phyloP scores from a whole-genome alignment of 2,888 invertebrate species.

The Agrypnus murinus region DNA sequence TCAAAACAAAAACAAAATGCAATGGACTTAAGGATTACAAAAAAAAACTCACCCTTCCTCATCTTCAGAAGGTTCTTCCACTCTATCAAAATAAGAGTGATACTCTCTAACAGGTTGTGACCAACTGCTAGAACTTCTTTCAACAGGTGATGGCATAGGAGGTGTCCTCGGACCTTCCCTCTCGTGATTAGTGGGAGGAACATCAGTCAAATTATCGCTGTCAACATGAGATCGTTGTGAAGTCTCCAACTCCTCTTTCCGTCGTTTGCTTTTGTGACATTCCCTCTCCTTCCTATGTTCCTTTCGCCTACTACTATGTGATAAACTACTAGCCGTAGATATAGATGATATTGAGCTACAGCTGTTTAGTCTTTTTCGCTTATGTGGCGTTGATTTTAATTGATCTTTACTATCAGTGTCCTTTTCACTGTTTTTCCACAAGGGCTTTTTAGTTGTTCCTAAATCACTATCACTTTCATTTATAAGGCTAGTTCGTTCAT shows the following conservation, averaged over 20 bases:
- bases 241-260: constrained; percentile 64
- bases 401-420: constrained; percentile 48
- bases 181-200: constrained; percentile 80
- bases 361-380: constrained; percentile 69
- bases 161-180: constrained; percentile 72
- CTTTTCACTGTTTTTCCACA: constrained; percentile 51
- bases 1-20: too few relatives aligned
- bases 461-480: constrained; percentile 57
- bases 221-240: constrained; percentile 64
- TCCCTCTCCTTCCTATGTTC: constrained; percentile 62
- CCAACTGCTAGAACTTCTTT: constrained; percentile 52
- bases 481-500: constrained; percentile 55
- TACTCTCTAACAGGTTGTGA: constrained; percentile 69
- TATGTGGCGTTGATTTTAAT: constrained; percentile 55
- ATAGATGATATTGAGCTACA: constrained; percentile 68
- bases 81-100: constrained; percentile 82
- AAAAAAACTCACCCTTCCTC: constrained; percentile 76
- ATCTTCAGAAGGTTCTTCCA: constrained; percentile 78
- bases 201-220: constrained; percentile 63
- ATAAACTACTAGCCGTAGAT: constrained; percentile 68
- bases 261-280: constrained; percentile 64
- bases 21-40: too few relatives aligned
- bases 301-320: constrained; percentile 61
- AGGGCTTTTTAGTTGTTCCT: constrained; percentile 48
- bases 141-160: constrained; percentile 54